Evolutionary conservation across 2,113 vertebrate species (phyloP).

Genomic region (Rissa tridactyla): DNA sequence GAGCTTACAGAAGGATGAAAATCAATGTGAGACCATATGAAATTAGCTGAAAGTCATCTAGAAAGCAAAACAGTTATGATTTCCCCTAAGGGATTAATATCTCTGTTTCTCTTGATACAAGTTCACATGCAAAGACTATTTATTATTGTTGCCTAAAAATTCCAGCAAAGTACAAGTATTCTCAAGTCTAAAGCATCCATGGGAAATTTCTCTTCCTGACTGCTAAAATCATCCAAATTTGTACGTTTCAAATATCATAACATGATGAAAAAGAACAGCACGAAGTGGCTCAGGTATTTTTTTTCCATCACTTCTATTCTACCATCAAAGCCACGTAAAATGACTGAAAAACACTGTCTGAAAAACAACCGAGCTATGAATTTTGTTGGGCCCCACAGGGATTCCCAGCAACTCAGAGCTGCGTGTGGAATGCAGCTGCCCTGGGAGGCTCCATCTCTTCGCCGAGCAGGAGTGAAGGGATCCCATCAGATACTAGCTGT

Average conservation of each 20-base stretch:
- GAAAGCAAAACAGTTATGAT: conserved; percentile 5
- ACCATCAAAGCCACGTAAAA: conserved; percentile 17
- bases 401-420: conserved; percentile 42
- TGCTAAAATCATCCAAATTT: conserved; percentile 9
- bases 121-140: conserved; percentile 53
- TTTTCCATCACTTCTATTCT: not conserved
- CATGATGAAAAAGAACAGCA: not conserved
- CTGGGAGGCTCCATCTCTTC: not conserved
- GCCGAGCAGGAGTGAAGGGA: not conserved
- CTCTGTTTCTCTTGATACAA: conserved; percentile 31
- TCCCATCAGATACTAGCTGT: not conserved
- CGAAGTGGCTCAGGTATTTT: conserved; percentile 6
- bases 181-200: conserved; percentile 28
- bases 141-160: conserved; percentile 60
- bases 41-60: conserved; percentile 15
- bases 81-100: conserved; percentile 39
- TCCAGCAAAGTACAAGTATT: conserved; percentile 21
- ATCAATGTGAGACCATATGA: not conserved
- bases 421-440: conserved; percentile 19
- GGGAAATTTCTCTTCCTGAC: conserved; percentile 27
- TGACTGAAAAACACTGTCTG: not conserved
- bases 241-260: not conserved
- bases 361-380: conserved; percentile 27
- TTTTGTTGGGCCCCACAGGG: not conserved
- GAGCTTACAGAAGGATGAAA: not conserved